phyloP scores from a whole-genome alignment of 2,888 invertebrate species.

The Eugnorisma glareosa region DNA sequence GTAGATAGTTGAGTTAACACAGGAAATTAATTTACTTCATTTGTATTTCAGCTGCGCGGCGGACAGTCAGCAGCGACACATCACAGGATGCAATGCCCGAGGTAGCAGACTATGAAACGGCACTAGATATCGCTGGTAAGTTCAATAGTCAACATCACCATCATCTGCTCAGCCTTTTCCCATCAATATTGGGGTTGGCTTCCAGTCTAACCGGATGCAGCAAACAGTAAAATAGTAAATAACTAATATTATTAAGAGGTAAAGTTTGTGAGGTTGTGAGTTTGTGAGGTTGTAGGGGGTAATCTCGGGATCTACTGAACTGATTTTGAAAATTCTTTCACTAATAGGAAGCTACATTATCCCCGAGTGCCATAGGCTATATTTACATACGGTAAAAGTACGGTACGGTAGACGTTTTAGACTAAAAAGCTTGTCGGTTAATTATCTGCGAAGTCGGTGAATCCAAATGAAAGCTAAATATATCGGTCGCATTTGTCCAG shows the following conservation, averaged over 20 bases:
- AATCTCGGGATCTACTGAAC: too few relatives aligned
- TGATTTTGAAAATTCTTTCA: too few relatives aligned
- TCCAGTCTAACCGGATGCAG: neutral
- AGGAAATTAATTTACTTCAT: neutral
- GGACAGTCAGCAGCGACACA: slow-evolving; percentile 65
- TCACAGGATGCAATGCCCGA: slow-evolving; percentile 72
- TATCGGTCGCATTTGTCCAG: neutral
- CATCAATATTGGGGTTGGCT: neutral
- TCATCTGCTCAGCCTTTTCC: neutral
- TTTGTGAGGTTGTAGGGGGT: too few relatives aligned
- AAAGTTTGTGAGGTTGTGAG: too few relatives aligned
- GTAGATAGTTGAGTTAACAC: neutral
- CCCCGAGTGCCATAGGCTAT: too few relatives aligned
- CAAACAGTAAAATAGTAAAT: neutral
- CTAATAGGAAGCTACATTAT: too few relatives aligned
- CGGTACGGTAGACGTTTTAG: too few relatives aligned
- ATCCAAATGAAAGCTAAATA: neutral
- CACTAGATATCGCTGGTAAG: slow-evolving; percentile 83
- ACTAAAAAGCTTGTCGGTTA: too few relatives aligned
- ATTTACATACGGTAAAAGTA: too few relatives aligned
- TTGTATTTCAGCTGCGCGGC: slow-evolving; percentile 72
- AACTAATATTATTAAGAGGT: too few relatives aligned
- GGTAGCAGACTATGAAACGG: slow-evolving; percentile 85
- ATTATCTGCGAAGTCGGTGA: neutral
- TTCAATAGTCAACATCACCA: neutral